A percentile compares a stretch with the other conserved stretches of the same genome.
These are phyloP conservation scores for Aphrocallistes beatrix DNA, from an alignment of 37 sponge, comb jelly and placozoan species.

Conservation along the genomic window DNA sequence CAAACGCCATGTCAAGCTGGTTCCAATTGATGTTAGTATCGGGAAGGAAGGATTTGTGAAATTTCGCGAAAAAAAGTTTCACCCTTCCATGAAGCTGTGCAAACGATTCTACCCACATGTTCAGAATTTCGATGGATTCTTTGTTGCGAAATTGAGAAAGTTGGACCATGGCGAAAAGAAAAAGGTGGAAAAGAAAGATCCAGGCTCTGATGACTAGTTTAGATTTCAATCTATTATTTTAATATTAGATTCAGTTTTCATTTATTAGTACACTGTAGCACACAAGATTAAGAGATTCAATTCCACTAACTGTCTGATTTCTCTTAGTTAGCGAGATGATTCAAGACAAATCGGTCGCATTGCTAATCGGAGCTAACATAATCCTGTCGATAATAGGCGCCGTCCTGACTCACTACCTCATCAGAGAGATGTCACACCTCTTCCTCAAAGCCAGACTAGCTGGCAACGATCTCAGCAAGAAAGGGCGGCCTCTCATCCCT, in stretches of 20 bases:
- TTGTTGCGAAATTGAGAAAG: slow-evolving; percentile 91
- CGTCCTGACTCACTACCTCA: background rate
- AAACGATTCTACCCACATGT: slow-evolving; percentile 88
- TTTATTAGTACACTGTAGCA: background rate
- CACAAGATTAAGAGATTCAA: background rate
- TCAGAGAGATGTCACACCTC: background rate
- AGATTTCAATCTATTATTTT: background rate
- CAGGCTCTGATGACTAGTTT: slow-evolving; percentile 6
- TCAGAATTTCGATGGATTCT: slow-evolving; percentile 98
- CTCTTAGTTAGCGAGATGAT: background rate
- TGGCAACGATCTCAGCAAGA: background rate
- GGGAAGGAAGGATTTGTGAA: slow-evolving; percentile 74
- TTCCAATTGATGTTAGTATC: slow-evolving; percentile 67
- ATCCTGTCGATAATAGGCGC: background rate
- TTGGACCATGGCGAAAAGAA: slow-evolving; percentile 14
- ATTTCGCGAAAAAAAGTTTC: slow-evolving; percentile 75
- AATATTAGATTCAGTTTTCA: background rate
- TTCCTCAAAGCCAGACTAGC: background rate
- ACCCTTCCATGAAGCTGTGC: slow-evolving; percentile 64
- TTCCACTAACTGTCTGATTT: background rate
- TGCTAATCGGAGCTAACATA: background rate
- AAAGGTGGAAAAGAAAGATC: background rate
- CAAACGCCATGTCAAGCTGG: slow-evolving; percentile 77
- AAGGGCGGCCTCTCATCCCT: slow-evolving; percentile 43
- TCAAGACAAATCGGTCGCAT: background rate